A percentile compares a stretch with the other conserved stretches of the same genome.
These are phyloP conservation scores for Anguilla rostrata DNA, from an alignment of 2,113 vertebrate genomes.

Conservation along the genomic window DNA sequence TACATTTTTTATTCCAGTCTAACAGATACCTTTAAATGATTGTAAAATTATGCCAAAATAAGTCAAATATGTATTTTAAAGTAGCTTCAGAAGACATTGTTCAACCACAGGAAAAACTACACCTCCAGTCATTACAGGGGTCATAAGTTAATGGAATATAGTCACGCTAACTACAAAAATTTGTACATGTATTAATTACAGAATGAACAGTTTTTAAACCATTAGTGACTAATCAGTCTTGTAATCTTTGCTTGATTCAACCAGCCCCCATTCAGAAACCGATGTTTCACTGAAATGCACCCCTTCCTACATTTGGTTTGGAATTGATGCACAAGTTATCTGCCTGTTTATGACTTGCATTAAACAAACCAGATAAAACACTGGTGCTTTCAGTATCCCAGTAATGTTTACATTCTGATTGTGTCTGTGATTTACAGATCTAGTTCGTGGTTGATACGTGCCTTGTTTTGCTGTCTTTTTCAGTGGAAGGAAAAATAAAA, in stretches of 20 bases:
- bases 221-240: slow-evolving; percentile 17
- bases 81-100: background rate
- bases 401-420: background rate
- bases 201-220: slow-evolving; percentile 27
- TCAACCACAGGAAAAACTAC: slow-evolving; percentile 15
- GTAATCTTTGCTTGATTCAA: slow-evolving; percentile 1
- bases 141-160: too few relatives aligned
- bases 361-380: background rate
- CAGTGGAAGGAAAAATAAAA: background rate
- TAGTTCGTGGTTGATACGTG: background rate
- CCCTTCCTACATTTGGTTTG: background rate
- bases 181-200: slow-evolving; percentile 33
- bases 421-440: background rate
- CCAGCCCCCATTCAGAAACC: background rate
- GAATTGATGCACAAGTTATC: background rate
- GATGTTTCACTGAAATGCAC: background rate
- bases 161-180: slow-evolving; percentile 6
- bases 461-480: background rate
- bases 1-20: background rate
- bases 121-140: background rate
- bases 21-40: background rate
- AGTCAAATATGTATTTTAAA: background rate
- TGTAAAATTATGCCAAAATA: background rate
- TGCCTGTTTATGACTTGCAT: background rate
- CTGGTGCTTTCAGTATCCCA: background rate